A percentile compares a stretch with the other conserved stretches of the same genome.
Conservation (phyloP, 2,797 vertebrate genomes). For the Tiaroga cobitis region DNA sequence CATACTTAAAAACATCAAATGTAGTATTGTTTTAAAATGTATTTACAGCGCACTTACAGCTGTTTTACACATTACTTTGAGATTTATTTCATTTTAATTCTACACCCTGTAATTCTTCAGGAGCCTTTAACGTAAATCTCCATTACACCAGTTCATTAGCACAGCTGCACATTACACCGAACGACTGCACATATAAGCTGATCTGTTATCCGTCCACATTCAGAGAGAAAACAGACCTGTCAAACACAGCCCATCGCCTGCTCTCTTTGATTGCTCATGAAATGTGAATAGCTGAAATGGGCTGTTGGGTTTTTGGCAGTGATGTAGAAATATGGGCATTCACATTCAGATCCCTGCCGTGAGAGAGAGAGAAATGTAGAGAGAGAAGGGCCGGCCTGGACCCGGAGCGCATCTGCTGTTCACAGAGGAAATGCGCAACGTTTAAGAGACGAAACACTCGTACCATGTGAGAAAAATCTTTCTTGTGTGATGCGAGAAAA, state of each 20-base stretch:
- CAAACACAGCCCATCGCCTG: conserved; percentile 1
- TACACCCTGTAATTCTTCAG: not conserved
- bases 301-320: conserved; percentile 32
- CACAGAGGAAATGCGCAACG: not conserved
- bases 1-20: too few species aligned
- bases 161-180: not conserved
- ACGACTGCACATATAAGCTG: not conserved
- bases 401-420: conserved; percentile 17
- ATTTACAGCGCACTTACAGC: too few species aligned
- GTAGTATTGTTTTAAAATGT: too few species aligned
- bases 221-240: conserved; percentile 16
- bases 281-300: conserved; percentile 32
- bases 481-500: not conserved
- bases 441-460: not conserved
- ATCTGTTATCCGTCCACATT: conserved; percentile 8
- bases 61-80: not conserved
- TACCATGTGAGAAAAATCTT: not conserved
- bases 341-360: conserved; percentile 27
- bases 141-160: not conserved
- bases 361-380: too few species aligned
- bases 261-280: conserved; percentile 17
- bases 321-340: conserved; percentile 11
- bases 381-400: not conserved
- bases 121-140: not conserved
- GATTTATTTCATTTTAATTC: not conserved